Base-by-base conservation (phyloP, 2,888 invertebrate species). In the Drosophila meridiana region DNA sequence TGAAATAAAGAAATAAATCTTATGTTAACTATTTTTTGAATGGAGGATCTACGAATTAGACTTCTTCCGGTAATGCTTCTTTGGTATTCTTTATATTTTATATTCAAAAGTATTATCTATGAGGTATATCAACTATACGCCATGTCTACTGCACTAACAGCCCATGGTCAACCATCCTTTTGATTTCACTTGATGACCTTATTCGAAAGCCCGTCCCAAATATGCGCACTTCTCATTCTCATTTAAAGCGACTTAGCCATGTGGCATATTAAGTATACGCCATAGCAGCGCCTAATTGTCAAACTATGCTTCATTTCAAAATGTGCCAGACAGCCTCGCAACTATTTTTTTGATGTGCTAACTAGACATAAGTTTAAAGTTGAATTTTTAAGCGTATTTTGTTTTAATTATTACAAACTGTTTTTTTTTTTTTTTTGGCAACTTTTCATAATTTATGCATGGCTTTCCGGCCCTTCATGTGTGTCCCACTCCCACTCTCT, bases 401-500 rank as follows among this genome's bases (percentile, higher is more conserved):
- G 78, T 73, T 78, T 73, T 78, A 74, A 82, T 86, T 83, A 81
- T 70, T 56, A 55, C 57, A 42, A 66, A 53, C 48, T 30, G 32
- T 43, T 71, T 83, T 61, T 76, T 55, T 34, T 14, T 40, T 34
- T 14, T 20, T 20, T 20, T 20, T 20, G 38, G 61, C 66, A 28
- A 40, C 38, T 59, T 75, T 73, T 73, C 61, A 66, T 85, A 87
- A 87, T 90, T 90, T 83, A 90, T 90, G 86, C 90, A 84, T 84
- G 73, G 58, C 72, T 74, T 71, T 74, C 52, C 60, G 59, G 71
- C 69, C 73, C 73, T 76, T 63, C 75, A 73, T 61, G 68, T 78
- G 67, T 74, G 66, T 0, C 20, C 38, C 63, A 14, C 36, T 9
- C 4, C 0, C 38, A 2, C 14, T 28, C 4, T 2, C 55, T 1